Conservation (phyloP, 2,888 invertebrate genomes). For the Gymnoscelis rufifasciata region DNA sequence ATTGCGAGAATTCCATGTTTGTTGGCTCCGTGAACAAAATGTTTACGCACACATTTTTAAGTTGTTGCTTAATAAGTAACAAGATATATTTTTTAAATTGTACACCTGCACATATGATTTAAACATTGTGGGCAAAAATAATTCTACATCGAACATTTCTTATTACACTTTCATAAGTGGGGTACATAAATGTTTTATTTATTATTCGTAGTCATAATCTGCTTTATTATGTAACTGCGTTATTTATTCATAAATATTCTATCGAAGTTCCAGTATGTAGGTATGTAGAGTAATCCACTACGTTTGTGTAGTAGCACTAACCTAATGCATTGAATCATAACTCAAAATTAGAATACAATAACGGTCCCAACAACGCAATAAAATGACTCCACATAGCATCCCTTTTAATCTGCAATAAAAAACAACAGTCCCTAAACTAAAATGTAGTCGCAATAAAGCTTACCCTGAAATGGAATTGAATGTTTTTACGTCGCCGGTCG, state of each 20-base stretch:
- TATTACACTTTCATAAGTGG: slow-evolving; percentile 1
- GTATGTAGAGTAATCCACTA: no score
- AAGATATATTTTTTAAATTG: slow-evolving; percentile 4
- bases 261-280: no score
- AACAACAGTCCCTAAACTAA: slow-evolving; percentile 24
- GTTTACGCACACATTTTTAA: neutral
- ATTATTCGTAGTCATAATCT: no score
- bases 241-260: no score
- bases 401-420: slow-evolving; percentile 28
- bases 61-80: slow-evolving; percentile 1
- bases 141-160: slow-evolving; percentile 5
- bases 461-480: slow-evolving; percentile 41
- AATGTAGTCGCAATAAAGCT: slow-evolving; percentile 44
- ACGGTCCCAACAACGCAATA: slow-evolving; percentile 3
- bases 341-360: slow-evolving; percentile 16
- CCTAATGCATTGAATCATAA: no score
- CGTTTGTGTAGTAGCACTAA: no score
- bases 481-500: slow-evolving; percentile 53
- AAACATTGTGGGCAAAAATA: slow-evolving; percentile 7
- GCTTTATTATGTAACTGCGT: no score
- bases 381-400: slow-evolving; percentile 16
- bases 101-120: slow-evolving; percentile 18
- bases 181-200: no score
- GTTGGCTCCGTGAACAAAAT: slow-evolving; percentile 11
- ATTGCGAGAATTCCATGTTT: slow-evolving; percentile 9